Evolutionary conservation across 2,888 invertebrate genomes (phyloP).

Genomic region (Melitaea athalia): DNA sequence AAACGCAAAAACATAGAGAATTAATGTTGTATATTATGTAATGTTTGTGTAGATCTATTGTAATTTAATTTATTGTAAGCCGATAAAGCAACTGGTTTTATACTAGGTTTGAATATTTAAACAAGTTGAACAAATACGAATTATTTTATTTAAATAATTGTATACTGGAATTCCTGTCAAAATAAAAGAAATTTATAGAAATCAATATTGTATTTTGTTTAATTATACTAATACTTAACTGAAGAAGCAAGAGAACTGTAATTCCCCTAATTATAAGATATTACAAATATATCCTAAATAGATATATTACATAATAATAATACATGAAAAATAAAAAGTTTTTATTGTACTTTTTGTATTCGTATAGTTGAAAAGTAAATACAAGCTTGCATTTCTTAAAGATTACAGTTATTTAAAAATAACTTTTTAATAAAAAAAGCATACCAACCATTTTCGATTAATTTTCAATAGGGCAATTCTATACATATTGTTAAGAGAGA

Average conservation of each 20-base stretch:
- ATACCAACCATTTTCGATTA: background rate
- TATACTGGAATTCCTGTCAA: no score
- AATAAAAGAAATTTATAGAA: no score
- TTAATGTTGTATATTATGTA: background rate
- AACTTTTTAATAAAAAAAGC: background rate
- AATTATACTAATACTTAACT: no score
- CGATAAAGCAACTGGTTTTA: background rate
- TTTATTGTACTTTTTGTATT: no score
- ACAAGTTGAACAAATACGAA: background rate
- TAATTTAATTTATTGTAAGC: conserved; percentile 3
- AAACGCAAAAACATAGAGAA: background rate
- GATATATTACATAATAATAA: no score
- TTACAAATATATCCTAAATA: no score
- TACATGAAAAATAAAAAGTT: no score
- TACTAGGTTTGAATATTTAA: conserved; percentile 23
- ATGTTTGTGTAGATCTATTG: background rate
- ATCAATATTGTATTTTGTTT: no score
- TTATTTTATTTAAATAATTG: background rate
- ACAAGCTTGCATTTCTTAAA: no score
- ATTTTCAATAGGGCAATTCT: conserved; percentile 22
- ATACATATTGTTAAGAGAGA: conserved; percentile 55
- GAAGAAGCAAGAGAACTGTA: no score
- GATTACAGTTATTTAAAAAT: background rate
- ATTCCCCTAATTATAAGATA: no score
- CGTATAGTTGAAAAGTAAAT: no score